A percentile compares a stretch with the other conserved stretches of the same genome.
phyloP scores from a whole-genome alignment of 1,140 invertebrate genomes.

The Drosophila simulans region DNA sequence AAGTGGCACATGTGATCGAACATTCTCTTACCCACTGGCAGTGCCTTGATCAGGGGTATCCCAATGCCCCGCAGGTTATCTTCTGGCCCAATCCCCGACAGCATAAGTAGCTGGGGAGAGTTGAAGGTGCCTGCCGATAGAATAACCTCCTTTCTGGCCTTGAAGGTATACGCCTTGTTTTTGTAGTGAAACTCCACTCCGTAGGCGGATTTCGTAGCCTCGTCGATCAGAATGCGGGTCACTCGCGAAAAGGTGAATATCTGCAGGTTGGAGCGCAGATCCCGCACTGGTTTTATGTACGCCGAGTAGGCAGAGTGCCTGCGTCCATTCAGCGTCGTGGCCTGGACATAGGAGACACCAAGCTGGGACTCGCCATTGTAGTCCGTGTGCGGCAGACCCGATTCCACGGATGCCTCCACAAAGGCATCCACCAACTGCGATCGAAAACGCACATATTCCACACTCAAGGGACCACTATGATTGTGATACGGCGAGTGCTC shows the following conservation, averaged over 20 bases:
- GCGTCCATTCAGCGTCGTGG: slow-evolving; percentile 86
- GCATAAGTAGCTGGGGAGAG: slow-evolving; percentile 92
- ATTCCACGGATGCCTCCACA: slow-evolving; percentile 87
- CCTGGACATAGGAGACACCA: slow-evolving; percentile 89
- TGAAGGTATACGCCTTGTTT: slow-evolving; percentile 84
- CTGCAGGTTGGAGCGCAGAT: slow-evolving; percentile 88
- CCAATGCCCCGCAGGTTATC: slow-evolving; percentile 88
- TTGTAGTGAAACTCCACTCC: slow-evolving; percentile 88
- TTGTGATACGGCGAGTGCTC: slow-evolving; percentile 86
- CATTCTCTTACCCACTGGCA: slow-evolving; percentile 89
- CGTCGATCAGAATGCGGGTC: slow-evolving; percentile 88
- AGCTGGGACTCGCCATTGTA: slow-evolving; percentile 88
- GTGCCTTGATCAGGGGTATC: slow-evolving; percentile 88
- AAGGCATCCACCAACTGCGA: slow-evolving; percentile 87
- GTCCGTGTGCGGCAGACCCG: slow-evolving; percentile 87
- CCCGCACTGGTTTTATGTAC: slow-evolving; percentile 86
- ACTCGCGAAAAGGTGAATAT: slow-evolving; percentile 86
- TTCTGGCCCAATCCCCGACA: slow-evolving; percentile 91
- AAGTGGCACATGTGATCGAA: slow-evolving; percentile 91
- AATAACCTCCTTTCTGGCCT: slow-evolving; percentile 89
- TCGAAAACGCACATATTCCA: slow-evolving; percentile 86
- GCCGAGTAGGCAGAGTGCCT: slow-evolving; percentile 86
- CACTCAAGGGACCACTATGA: slow-evolving; percentile 86
- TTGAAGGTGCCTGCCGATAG: slow-evolving; percentile 91
- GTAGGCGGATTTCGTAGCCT: slow-evolving; percentile 86